Evolutionary conservation across 1,140 invertebrate genomes (phyloP), one percentile per base, ranked within the genome.

Genomic region (Magallana gigas): DNA sequence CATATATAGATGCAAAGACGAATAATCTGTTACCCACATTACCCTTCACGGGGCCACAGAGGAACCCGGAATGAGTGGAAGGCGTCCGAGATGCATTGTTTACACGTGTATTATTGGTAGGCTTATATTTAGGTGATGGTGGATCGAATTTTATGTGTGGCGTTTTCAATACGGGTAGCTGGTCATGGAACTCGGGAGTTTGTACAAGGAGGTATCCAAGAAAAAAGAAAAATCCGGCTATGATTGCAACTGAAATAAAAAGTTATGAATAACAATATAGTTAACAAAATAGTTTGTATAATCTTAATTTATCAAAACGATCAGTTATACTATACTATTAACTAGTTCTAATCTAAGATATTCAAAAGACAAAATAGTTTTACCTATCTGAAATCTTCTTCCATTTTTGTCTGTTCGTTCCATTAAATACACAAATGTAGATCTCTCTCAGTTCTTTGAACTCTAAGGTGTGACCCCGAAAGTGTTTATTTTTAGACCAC

Each of bases 11-110:
- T 11, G 90, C 88, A 62, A 88, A 91, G 23, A 85, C 57, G 82
- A 91, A 91, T 57, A 91, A 57, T 0, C 60, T 62, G 23, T 91
- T 91, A 11, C 90, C 90, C 7, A 91, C 11, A 11, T 76, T 76
- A 9, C 68, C 68, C 11, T 36, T 76, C 5, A 76, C 68, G 36
- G 68, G 36, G 1, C 68, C 68, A 36, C 68, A 76, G 18, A 76
- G 68, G 36, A 76, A 76, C 6, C 68, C 68, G 14, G 9, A 8
- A 5, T 36, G 0, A 11, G 23, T 12, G 9, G 8, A 12, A 23
- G 68, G 18, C 36, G 11, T 29, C 3, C 68, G 0, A 5, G 23
- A 8, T 29, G 2, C 23, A 29, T 76, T 36, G 7, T 29, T 29
- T 36, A 11, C 8, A 8, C 5, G 9, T 8, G 68, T 6, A 0